Evolutionary conservation across 1,140 invertebrate species (phyloP).

Genomic region (Drosophila kikkawai): DNA sequence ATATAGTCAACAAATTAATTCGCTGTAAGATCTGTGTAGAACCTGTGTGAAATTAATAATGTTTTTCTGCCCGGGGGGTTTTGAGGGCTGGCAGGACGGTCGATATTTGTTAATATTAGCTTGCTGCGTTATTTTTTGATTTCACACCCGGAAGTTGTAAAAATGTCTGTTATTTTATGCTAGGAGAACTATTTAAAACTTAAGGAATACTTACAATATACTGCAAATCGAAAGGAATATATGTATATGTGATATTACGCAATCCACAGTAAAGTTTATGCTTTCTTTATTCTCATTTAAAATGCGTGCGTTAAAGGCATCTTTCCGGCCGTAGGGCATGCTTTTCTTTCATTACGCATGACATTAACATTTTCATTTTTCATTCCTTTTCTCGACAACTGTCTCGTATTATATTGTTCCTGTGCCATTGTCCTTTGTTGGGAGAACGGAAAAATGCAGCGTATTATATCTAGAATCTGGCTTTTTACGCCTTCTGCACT

Average conservation of each 20-base stretch:
- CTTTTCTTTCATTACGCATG: slow-evolving; percentile 22
- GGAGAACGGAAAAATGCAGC: background rate
- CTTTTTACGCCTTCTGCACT: slow-evolving; percentile 3
- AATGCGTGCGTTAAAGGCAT: slow-evolving; percentile 2
- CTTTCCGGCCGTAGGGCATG: slow-evolving; percentile 1
- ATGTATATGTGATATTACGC: background rate
- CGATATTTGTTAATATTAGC: slow-evolving; percentile 18
- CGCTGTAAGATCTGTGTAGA: slow-evolving; percentile 35
- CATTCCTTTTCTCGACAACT: slow-evolving; percentile 19
- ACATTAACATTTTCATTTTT: slow-evolving; percentile 42
- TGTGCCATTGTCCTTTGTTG: slow-evolving; percentile 32
- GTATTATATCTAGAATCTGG: slow-evolving; percentile 5
- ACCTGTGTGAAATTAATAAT: slow-evolving; percentile 43
- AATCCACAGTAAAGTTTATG: background rate
- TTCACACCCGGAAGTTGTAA: slow-evolving; percentile 22
- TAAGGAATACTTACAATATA: background rate
- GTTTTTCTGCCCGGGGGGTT: slow-evolving; percentile 3
- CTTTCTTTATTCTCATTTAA: background rate
- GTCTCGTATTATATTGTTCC: slow-evolving; percentile 13
- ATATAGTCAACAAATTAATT: slow-evolving; percentile 52
- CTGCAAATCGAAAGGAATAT: background rate
- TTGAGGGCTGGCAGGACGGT: background rate
- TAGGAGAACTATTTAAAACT: background rate
- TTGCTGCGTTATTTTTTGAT: slow-evolving; percentile 24
- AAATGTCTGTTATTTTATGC: background rate